These are phyloP conservation scores for Lophius piscatorius DNA, from an alignment of 2,113 vertebrate species.

Conservation along the genomic window DNA sequence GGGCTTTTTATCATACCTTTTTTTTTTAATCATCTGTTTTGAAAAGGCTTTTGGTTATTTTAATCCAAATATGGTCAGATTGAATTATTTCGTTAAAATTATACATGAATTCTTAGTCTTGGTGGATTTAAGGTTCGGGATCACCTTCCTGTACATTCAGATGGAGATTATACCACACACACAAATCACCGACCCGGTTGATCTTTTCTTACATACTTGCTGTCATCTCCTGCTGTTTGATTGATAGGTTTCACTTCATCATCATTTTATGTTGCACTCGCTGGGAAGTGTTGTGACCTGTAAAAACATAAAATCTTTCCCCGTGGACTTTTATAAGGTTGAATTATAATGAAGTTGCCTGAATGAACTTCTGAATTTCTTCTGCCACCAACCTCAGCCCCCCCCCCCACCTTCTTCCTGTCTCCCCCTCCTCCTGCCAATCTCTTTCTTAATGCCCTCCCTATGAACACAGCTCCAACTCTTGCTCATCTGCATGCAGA, in stretches of 20 bases:
- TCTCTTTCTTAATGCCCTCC: constrained; percentile 34
- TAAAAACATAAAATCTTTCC: background rate
- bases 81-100: too few relatives aligned
- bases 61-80: constrained; percentile 24
- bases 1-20: too few relatives aligned
- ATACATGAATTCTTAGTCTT: too few relatives aligned
- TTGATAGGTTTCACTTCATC: too few relatives aligned
- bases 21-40: too few relatives aligned
- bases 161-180: background rate
- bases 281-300: too few relatives aligned
- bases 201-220: background rate
- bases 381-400: constrained; percentile 1
- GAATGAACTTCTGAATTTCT: constrained; percentile 12
- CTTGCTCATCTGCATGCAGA: constrained; percentile 73
- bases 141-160: too few relatives aligned
- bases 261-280: too few relatives aligned
- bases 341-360: constrained; percentile 19
- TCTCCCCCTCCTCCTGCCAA: constrained; percentile 3
- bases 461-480: constrained; percentile 35
- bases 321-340: background rate
- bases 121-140: too few relatives aligned
- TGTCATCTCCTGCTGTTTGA: constrained; percentile 1
- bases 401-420: too few relatives aligned
- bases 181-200: background rate
- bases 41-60: constrained; percentile 3